Percentiles rank a stretch among this genome's conserved stretches.
Conservation (phyloP, 2,888 invertebrate species). For the Mellilla xanthometata region DNA sequence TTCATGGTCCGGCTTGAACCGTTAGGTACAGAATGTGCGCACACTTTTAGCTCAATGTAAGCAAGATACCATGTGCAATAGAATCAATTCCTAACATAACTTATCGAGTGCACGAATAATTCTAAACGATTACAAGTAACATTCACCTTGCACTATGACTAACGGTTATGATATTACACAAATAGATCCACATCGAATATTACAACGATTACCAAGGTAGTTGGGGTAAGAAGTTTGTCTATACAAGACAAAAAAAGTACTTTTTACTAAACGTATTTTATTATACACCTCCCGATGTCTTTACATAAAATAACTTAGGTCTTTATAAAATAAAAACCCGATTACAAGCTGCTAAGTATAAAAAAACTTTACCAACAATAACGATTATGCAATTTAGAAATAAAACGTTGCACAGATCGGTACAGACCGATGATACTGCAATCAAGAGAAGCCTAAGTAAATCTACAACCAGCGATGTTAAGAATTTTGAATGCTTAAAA, state of each 20-base stretch:
- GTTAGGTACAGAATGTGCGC: no score
- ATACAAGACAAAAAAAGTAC: slow-evolving; percentile 60
- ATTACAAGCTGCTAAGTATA: slow-evolving; percentile 77
- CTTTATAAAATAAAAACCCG: slow-evolving; percentile 65
- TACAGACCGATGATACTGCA: slow-evolving; percentile 10
- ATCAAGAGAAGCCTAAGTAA: slow-evolving; percentile 52
- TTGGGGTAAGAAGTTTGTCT: slow-evolving; percentile 44
- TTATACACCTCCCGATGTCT: slow-evolving; percentile 71
- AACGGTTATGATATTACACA: slow-evolving; percentile 41
- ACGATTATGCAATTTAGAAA: slow-evolving; percentile 74
- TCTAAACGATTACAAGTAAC: slow-evolving; percentile 58
- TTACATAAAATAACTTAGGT: slow-evolving; percentile 68
- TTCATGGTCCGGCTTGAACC: no score
- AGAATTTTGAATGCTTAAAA: slow-evolving; percentile 79
- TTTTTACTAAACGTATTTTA: slow-evolving; percentile 71
- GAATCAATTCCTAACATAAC: slow-evolving; percentile 61
- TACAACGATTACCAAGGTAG: slow-evolving; percentile 44
- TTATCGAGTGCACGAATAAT: slow-evolving; percentile 58
- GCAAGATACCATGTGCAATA: slow-evolving; percentile 50
- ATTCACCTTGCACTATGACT: slow-evolving; percentile 53
- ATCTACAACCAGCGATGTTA: slow-evolving; percentile 60
- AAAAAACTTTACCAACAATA: slow-evolving; percentile 74
- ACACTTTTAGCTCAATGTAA: slow-evolving; percentile 15
- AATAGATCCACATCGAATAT: slow-evolving; percentile 41
- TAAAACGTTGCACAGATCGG: slow-evolving; percentile 12